Conservation (phyloP, 2,888 invertebrate species). For the Operophtera brumata region DNA sequence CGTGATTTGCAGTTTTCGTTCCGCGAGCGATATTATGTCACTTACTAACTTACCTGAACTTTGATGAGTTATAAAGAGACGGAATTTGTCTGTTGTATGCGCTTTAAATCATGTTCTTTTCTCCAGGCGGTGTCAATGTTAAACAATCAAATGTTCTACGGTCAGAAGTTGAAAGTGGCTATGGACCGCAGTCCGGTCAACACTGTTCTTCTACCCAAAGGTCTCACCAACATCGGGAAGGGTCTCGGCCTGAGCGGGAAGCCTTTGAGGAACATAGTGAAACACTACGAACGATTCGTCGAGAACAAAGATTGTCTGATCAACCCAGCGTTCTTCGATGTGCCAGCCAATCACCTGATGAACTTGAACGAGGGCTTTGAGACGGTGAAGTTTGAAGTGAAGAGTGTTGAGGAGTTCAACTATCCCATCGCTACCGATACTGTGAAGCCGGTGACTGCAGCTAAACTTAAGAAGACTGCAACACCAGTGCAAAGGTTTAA, state of each 20-base stretch:
- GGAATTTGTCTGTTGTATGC: no score
- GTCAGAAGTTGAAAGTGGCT: constrained; percentile 45
- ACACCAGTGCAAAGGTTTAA: background rate
- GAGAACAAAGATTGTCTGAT: constrained; percentile 38
- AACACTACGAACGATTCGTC: constrained; percentile 52
- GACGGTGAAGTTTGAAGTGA: constrained; percentile 12
- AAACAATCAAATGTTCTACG: constrained; percentile 54
- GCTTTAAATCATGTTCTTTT: background rate
- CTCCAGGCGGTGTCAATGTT: constrained; percentile 69
- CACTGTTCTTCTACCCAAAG: constrained; percentile 54
- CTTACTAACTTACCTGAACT: no score
- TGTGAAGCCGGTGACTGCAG: background rate
- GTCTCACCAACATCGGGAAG: constrained; percentile 50
- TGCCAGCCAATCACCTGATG: constrained; percentile 2
- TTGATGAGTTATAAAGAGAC: no score
- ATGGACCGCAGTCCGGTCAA: constrained; percentile 43
- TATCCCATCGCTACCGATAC: background rate
- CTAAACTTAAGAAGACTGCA: background rate
- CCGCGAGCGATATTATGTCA: no score
- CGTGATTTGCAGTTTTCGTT: no score
- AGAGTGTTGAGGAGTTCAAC: constrained; percentile 19
- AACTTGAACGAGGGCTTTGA: background rate
- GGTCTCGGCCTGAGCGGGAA: constrained; percentile 56
- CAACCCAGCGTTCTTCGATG: constrained; percentile 37
- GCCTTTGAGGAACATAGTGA: constrained; percentile 50